A percentile compares a stretch with the other conserved stretches of the same genome.
phyloP scores from a whole-genome alignment of 2,113 vertebrate genomes.

The Callaeas wilsoni region DNA sequence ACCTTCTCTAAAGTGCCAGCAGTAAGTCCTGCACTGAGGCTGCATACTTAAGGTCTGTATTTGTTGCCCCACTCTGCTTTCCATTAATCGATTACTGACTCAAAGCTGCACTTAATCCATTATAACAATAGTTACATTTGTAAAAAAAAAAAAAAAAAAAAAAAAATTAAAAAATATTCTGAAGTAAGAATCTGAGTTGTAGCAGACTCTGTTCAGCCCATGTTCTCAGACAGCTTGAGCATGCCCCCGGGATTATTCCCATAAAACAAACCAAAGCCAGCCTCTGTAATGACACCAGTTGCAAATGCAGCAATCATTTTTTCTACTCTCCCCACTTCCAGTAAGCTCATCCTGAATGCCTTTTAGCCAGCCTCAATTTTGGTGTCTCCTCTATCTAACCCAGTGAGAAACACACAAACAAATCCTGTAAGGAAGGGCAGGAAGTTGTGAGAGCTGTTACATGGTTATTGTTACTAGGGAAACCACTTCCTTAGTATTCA shows the following conservation, averaged over 20 bases:
- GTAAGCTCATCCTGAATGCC: neutral
- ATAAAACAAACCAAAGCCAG: neutral
- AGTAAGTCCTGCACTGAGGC: neutral
- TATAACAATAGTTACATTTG: neutral
- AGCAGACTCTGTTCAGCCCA: neutral
- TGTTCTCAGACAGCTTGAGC: neutral
- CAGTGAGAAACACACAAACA: conserved; percentile 58
- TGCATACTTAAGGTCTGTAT: neutral
- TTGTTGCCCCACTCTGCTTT: neutral
- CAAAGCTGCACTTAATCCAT: neutral
- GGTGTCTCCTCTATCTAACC: conserved; percentile 29
- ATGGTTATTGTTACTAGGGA: conserved; percentile 75
- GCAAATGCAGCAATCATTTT: neutral
- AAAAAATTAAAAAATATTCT: neutral
- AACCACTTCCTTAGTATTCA: conserved; percentile 75
- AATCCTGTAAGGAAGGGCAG: conserved; percentile 57
- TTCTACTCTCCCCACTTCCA: neutral
- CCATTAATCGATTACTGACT: neutral
- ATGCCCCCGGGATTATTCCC: neutral
- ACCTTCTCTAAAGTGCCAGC: neutral
- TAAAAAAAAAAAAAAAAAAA: neutral
- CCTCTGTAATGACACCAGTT: neutral
- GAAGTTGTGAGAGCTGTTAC: conserved; percentile 54
- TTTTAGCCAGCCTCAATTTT: conserved; percentile 12
- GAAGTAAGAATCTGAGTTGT: neutral